Evolutionary conservation across 2,113 vertebrate species (phyloP), one percentile per base, ranked within the genome.

Genomic region (Hippocampus zosterae): DNA sequence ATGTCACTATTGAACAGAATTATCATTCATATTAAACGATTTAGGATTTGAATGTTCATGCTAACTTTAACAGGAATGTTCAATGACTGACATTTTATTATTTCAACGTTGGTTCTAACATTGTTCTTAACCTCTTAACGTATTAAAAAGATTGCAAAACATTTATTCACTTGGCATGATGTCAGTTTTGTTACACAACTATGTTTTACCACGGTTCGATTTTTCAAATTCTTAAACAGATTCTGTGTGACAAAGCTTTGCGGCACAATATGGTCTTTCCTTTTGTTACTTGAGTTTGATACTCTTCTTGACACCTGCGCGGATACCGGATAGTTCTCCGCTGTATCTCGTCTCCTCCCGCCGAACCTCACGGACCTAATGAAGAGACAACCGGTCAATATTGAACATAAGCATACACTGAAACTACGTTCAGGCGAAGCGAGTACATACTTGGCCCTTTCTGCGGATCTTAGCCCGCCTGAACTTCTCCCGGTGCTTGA

Each of bases 401-500:
- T 74, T 15, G 46, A 33, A 61, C 5, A 65, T 40, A 21, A 67
- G 60, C 27, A 29, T 11, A 5, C 11, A n/a, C 27, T 46, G 33
- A 53, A 33, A 53, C 11, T 11, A 0, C 1, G 44, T 15, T 53
- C 3, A 19, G 8, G 13, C 33, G 10, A 19, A 33, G 11, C 3
- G 33, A 50, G 16, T 44, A 85, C 84, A 76, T 74, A 94, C 93
- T 87, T 99, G 97, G 33, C 97, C 97, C 90, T 93, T 95, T 77
- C 96, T 92, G 68, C 96, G 94, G 76, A 99, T 96, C 68, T 94
- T 95, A 67, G 97, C 97, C 5, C 92, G 90, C 53, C 95, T 91
- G 87, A 93, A 98, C 83, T 98, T 98, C 87, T 98, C 96, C 74
- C 95, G 88, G 50, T 98, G 94, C 81, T 99, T 99, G 57, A 98